Evolutionary conservation across 2,113 vertebrate species (phyloP).

Genomic region (Carlito syrichta): DNA sequence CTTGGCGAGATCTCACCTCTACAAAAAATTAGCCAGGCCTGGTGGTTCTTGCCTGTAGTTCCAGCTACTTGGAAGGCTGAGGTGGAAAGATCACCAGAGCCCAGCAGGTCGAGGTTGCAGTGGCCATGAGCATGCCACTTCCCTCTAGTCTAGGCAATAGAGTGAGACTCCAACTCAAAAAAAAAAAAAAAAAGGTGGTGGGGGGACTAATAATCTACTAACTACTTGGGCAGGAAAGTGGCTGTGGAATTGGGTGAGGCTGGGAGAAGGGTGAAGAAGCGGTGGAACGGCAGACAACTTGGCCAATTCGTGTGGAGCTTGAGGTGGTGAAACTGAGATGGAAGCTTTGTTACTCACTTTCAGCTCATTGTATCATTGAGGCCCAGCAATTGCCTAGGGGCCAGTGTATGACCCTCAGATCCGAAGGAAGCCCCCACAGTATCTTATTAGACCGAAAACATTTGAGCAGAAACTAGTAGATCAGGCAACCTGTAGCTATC

Average conservation of each 20-base stretch:
- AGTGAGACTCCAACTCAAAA: too few species aligned
- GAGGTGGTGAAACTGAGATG: background rate
- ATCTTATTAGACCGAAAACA: background rate
- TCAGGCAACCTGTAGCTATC: background rate
- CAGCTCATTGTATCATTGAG: background rate
- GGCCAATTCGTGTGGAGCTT: too few species aligned
- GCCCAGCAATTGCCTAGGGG: background rate
- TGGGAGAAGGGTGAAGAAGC: accelerated
- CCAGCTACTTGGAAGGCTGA: too few species aligned
- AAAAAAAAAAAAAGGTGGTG: too few species aligned
- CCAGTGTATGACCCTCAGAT: background rate
- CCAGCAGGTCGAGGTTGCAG: too few species aligned
- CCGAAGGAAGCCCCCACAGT: background rate
- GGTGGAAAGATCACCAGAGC: too few species aligned
- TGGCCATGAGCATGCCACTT: too few species aligned
- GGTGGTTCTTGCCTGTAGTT: too few species aligned
- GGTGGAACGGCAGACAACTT: accelerated
- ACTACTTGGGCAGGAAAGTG: background rate
- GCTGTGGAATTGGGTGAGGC: background rate
- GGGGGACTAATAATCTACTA: background rate
- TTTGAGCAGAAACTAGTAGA: background rate
- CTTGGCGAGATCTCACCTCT: too few species aligned
- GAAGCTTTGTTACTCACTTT: background rate
- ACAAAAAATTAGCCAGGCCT: too few species aligned
- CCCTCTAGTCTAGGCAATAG: too few species aligned